Base-by-base conservation (phyloP, 2,888 invertebrate genomes). In the Limenitis camilla region DNA sequence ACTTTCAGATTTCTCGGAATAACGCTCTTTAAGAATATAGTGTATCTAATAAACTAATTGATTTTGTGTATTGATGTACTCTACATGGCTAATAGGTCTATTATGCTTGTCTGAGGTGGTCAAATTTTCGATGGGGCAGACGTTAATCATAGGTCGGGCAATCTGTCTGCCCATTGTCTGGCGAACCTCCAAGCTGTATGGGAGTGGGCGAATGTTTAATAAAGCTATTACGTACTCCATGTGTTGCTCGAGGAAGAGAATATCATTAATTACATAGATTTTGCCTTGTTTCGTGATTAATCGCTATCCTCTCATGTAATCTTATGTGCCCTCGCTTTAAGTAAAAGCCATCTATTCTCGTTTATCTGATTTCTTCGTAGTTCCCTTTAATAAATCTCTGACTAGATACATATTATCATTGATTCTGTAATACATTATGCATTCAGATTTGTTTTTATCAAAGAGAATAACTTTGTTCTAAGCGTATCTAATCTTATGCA, bases 161-260 rank as follows among this genome's bases (percentile, higher is more conserved):
- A 59, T 56, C 52, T 48, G 53, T 60, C 53, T 51, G 51, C 52
- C 57, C 49, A 59, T 61, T 61, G 59, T 58, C 57, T 61, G 61
- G 61, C 58, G 49, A 35, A 49, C 45, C 49, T 60, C 62, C 60
- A 62, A 59, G 46, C 60, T 50, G 35, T 55, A 50, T 55, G 49
- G 59, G 48, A 44, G 54, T 55, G 49, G 59, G 48, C 47, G 54
- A 58, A 60, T 62, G 56, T 61, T 63, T 61, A 59, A 59, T 61
- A 61, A 55, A 47, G 52, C 57, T 56, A 51, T 56, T 55, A 50
- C 49, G 44, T 45, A 56, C 59, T 59, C 53, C 55, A 61, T 56
- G 49, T 57, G 57, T 53, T 56, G 50, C 49, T 53, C 35, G 47
- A 52, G 33, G 49, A 53, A 45, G 53, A 52, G 48, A 51, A 52